phyloP scores from a whole-genome alignment of 2,888 invertebrate species.

The Gryllus longicercus region DNA sequence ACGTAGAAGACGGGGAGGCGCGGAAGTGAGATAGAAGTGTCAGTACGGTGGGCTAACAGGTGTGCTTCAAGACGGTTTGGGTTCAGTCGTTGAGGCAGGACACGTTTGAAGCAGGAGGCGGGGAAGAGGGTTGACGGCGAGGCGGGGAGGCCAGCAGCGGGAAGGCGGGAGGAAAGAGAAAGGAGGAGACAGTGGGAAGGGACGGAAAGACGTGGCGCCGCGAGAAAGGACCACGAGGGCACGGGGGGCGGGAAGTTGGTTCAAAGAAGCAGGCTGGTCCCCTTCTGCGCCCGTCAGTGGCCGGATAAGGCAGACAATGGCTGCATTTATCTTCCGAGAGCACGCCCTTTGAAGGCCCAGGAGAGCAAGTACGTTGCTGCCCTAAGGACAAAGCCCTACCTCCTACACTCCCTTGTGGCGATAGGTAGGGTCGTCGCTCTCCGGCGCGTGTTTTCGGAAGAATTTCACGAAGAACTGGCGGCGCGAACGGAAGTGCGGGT shows the following conservation, averaged over 20 bases:
- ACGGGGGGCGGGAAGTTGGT: background rate
- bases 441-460: too few relatives aligned
- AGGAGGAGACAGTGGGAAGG: background rate
- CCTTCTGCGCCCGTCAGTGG: background rate
- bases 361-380: background rate
- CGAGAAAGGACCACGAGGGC: background rate
- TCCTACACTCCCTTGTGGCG: too few relatives aligned
- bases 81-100: too few relatives aligned
- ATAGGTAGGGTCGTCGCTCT: too few relatives aligned
- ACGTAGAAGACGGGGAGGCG: too few relatives aligned
- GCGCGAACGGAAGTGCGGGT: too few relatives aligned
- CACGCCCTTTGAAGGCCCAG: constrained; percentile 3
- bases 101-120: too few relatives aligned
- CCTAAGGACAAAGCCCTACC: background rate
- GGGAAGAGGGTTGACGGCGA: too few relatives aligned
- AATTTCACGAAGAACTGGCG: too few relatives aligned
- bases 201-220: background rate
- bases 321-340: constrained; percentile 9
- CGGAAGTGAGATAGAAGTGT: too few relatives aligned
- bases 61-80: too few relatives aligned
- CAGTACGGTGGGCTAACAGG: too few relatives aligned
- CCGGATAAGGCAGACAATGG: constrained; percentile 17
- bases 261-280: background rate
- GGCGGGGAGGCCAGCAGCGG: background rate
- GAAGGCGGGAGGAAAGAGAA: background rate